Evolutionary conservation across 2,888 invertebrate genomes (phyloP).

Genomic region (Philaethria dido): DNA sequence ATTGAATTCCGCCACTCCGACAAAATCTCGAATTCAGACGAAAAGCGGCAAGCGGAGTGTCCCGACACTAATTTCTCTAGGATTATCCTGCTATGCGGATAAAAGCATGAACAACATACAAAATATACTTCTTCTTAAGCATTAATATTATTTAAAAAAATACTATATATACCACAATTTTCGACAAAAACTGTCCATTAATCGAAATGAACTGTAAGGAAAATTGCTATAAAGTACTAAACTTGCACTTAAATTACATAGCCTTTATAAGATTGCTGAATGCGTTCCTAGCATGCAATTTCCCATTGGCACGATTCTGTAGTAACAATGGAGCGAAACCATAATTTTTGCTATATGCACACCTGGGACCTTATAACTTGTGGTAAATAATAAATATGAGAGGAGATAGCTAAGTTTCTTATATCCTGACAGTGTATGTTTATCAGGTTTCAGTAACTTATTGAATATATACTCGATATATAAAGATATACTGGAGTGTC

Average conservation of each 20-base stretch:
- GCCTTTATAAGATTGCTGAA: slow-evolving; percentile 30
- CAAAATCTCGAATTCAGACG: too few species aligned
- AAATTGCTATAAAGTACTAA: slow-evolving; percentile 9
- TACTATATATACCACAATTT: background rate
- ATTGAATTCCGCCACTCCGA: too few species aligned
- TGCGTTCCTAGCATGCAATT: slow-evolving; percentile 42
- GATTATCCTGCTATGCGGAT: too few species aligned
- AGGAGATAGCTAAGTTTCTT: background rate
- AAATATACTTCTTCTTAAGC: too few species aligned
- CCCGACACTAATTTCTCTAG: too few species aligned
- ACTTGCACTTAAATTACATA: slow-evolving; percentile 21
- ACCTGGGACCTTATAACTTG: slow-evolving; percentile 13
- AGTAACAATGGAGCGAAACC: slow-evolving; percentile 3
- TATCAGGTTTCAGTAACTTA: too few species aligned
- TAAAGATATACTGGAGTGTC: too few species aligned
- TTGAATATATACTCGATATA: too few species aligned
- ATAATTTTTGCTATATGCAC: slow-evolving; percentile 16
- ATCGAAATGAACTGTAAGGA: background rate
- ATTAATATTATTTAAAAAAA: too few species aligned
- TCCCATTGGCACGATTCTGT: slow-evolving; percentile 26
- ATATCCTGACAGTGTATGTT: background rate
- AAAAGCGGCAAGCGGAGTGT: too few species aligned
- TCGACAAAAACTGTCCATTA: background rate
- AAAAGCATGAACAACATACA: too few species aligned
- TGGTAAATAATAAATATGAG: background rate